Percentiles rank a stretch among this genome's conserved stretches.
phyloP scores from a whole-genome alignment of 2,797 vertebrate species.

The Iguana delicatissima region DNA sequence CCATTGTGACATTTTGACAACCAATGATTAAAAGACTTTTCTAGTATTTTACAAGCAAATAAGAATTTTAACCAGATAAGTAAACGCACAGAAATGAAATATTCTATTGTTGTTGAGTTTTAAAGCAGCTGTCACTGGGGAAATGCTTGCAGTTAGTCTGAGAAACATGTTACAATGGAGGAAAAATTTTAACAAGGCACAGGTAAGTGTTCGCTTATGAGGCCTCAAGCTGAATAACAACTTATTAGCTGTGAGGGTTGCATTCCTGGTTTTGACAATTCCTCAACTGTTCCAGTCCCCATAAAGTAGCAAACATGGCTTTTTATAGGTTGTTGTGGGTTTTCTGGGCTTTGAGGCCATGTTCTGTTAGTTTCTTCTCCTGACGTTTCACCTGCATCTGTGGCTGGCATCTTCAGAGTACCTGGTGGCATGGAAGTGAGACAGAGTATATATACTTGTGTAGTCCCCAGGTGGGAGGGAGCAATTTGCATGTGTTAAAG shows the following conservation, averaged over 20 bases:
- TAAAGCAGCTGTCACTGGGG: constrained; percentile 75
- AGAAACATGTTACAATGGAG: constrained; percentile 78
- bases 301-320: not conserved
- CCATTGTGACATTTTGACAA: constrained; percentile 72
- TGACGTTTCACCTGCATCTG: too few species aligned
- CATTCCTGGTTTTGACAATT: not conserved
- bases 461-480: too few species aligned
- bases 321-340: too few species aligned
- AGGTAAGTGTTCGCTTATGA: constrained; percentile 68
- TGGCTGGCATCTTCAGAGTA: too few species aligned
- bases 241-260: not conserved
- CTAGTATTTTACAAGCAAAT: constrained; percentile 76
- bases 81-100: constrained; percentile 76
- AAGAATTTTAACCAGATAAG: constrained; percentile 77
- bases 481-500: too few species aligned
- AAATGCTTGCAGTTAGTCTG: constrained; percentile 66
- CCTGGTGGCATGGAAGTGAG: too few species aligned
- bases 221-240: constrained; percentile 3
- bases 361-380: too few species aligned
- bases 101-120: constrained; percentile 72
- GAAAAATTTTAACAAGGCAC: constrained; percentile 77
- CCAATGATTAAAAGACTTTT: constrained; percentile 75
- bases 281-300: not conserved
- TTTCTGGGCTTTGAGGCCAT: too few species aligned
- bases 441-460: too few species aligned